Conservation (phyloP, 2,888 invertebrate species). For the Sinodicranocentrus sp. region DNA sequence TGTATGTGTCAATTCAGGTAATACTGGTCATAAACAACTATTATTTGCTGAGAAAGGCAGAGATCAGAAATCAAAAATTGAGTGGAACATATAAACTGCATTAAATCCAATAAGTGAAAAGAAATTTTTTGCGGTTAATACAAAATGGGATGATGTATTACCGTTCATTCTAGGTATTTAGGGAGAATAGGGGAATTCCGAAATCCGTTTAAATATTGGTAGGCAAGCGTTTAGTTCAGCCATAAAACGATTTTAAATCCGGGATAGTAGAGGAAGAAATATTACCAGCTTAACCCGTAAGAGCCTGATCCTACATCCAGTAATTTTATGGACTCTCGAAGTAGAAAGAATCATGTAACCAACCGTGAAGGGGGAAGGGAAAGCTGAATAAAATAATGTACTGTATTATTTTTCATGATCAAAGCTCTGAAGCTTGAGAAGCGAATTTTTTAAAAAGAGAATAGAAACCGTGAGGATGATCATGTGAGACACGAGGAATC, state of each 20-base stretch:
- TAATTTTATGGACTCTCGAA: constrained; percentile 30
- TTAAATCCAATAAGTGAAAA: too few relatives aligned
- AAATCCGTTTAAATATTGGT: too few relatives aligned
- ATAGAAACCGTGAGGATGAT: not conserved
- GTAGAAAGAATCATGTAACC: not conserved
- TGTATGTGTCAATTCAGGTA: too few relatives aligned
- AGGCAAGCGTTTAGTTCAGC: constrained; percentile 15
- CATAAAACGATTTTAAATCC: constrained; percentile 41
- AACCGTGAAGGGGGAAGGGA: constrained; percentile 9
- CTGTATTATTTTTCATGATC: constrained; percentile 25
- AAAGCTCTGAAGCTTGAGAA: not conserved
- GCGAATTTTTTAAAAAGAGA: not conserved
- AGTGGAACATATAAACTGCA: too few relatives aligned
- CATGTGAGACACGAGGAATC: too few relatives aligned
- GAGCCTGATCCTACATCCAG: constrained; percentile 10
- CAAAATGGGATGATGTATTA: not conserved
- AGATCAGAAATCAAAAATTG: too few relatives aligned
- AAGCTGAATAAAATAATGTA: constrained; percentile 11
- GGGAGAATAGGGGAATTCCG: too few relatives aligned
- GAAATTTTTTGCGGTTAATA: too few relatives aligned
- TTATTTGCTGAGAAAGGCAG: too few relatives aligned
- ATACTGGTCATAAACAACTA: too few relatives aligned
- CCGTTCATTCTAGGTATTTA: constrained; percentile 34
- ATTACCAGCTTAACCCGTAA: constrained; percentile 37
- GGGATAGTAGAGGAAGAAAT: constrained; percentile 21